Conservation (phyloP, 2,888 invertebrate species). For the Drosophila fungiperda region DNA sequence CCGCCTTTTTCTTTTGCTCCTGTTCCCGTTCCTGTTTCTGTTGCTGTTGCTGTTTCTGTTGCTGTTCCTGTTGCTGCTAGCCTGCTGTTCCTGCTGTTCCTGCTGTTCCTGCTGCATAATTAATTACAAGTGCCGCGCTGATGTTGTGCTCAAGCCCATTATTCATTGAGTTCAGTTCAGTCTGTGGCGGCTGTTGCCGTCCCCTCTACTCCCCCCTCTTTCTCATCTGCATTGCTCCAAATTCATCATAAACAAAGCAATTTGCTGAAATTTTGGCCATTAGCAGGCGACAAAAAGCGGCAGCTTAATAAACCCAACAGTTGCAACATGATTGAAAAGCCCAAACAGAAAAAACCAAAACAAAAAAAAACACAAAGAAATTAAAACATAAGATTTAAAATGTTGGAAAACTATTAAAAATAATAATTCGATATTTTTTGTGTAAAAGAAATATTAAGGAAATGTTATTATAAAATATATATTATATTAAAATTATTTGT, state of each 20-base stretch:
- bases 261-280: conserved; percentile 30
- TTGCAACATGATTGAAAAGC: not conserved
- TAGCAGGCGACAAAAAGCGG: conserved; percentile 23
- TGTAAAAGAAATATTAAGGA: not conserved
- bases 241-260: conserved; percentile 13
- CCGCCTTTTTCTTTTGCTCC: not conserved
- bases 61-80: not conserved
- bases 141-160: conserved; percentile 58
- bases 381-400: not conserved
- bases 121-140: conserved; percentile 64
- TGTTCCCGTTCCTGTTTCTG: conserved; percentile 28
- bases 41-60: not conserved
- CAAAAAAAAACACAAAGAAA: not conserved
- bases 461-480: not conserved
- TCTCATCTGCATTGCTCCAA: conserved; percentile 8
- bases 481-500: not conserved
- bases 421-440: too few relatives aligned
- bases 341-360: not conserved
- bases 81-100: conserved; percentile 28
- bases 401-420: not conserved
- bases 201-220: conserved; percentile 2
- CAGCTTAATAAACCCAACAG: not conserved
- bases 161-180: conserved; percentile 51
- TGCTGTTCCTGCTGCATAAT: conserved; percentile 52
- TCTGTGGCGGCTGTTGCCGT: conserved; percentile 1